phyloP scores from a whole-genome alignment of 2,113 vertebrate species.

The Chaenogobius annularis region DNA sequence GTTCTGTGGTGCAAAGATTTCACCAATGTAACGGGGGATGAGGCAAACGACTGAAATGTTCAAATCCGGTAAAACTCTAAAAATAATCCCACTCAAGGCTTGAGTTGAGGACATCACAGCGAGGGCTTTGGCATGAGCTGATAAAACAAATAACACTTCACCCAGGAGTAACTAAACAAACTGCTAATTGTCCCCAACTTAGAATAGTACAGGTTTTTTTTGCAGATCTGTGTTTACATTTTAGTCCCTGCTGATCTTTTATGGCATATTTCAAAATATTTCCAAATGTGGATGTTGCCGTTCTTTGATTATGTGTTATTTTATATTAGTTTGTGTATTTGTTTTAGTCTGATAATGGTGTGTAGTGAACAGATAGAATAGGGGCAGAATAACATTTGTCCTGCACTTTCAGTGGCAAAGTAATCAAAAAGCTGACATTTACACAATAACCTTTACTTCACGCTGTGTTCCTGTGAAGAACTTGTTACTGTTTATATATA shows the following conservation, averaged over 20 bases:
- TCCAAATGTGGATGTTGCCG: neutral
- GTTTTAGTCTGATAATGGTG: neutral
- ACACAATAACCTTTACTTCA: neutral
- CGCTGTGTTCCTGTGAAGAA: neutral
- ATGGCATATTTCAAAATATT: neutral
- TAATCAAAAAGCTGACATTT: neutral
- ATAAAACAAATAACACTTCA: slow-evolving; percentile 52
- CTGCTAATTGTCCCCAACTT: slow-evolving; percentile 55
- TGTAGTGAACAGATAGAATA: too few species aligned
- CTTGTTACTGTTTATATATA: too few species aligned
- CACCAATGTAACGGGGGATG: slow-evolving; percentile 57
- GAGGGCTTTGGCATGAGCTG: slow-evolving; percentile 34
- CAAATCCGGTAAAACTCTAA: slow-evolving; percentile 56
- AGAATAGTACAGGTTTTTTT: slow-evolving; percentile 50
- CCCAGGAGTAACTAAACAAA: slow-evolving; percentile 35
- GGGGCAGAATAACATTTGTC: too few species aligned
- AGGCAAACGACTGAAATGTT: slow-evolving; percentile 72
- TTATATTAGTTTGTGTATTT: neutral
- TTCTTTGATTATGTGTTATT: neutral
- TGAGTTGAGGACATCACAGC: slow-evolving; percentile 58
- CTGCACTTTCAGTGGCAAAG: too few species aligned
- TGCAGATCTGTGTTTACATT: slow-evolving; percentile 48
- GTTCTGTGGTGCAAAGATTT: slow-evolving; percentile 56
- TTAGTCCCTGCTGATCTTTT: slow-evolving; percentile 14
- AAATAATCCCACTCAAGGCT: slow-evolving; percentile 55